Percentiles rank a stretch among this genome's conserved stretches.
Evolutionary conservation across 2,888 invertebrate genomes (phyloP).

Genomic region (Drosophila setosimentum): DNA sequence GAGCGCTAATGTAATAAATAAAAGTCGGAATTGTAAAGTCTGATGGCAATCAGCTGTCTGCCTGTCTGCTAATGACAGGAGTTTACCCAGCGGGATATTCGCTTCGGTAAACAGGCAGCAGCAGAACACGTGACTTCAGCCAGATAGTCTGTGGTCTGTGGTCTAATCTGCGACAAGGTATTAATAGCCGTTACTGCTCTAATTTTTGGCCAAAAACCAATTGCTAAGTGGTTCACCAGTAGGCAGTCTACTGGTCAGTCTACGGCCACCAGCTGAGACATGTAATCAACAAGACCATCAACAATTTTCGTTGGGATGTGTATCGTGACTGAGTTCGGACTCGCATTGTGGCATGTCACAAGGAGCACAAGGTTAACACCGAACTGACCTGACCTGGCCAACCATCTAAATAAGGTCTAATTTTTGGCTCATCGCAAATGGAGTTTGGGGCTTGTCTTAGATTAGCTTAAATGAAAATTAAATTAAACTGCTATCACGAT

Average conservation of each 20-base stretch:
- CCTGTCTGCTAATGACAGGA: slow-evolving; percentile 11
- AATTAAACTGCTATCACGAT: background rate
- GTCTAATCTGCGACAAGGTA: slow-evolving; percentile 16
- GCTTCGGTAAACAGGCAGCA: slow-evolving; percentile 35
- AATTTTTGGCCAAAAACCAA: slow-evolving; percentile 30
- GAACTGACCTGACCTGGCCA: slow-evolving; percentile 46
- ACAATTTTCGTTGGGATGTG: slow-evolving; percentile 15
- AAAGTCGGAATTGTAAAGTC: slow-evolving; percentile 1
- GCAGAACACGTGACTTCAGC: slow-evolving; percentile 43
- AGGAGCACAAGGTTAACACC: slow-evolving; percentile 47
- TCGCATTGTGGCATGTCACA: slow-evolving; percentile 29
- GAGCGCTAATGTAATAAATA: background rate
- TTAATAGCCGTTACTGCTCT: slow-evolving; percentile 4
- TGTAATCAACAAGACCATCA: slow-evolving; percentile 51
- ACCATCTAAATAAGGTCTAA: slow-evolving; percentile 8
- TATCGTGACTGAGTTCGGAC: slow-evolving; percentile 29
- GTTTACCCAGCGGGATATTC: slow-evolving; percentile 22
- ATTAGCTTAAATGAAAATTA: slow-evolving; percentile 1
- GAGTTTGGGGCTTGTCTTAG: slow-evolving; percentile 10
- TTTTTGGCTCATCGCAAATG: slow-evolving; percentile 6
- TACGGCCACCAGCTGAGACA: slow-evolving; percentile 43
- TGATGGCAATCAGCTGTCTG: slow-evolving; percentile 36
- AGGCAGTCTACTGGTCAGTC: slow-evolving; percentile 9
- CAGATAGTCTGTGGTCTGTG: background rate
- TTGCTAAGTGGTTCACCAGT: slow-evolving; percentile 34